Base-by-base conservation (phyloP, 1,140 invertebrate species). In the Drosophila auraria region DNA sequence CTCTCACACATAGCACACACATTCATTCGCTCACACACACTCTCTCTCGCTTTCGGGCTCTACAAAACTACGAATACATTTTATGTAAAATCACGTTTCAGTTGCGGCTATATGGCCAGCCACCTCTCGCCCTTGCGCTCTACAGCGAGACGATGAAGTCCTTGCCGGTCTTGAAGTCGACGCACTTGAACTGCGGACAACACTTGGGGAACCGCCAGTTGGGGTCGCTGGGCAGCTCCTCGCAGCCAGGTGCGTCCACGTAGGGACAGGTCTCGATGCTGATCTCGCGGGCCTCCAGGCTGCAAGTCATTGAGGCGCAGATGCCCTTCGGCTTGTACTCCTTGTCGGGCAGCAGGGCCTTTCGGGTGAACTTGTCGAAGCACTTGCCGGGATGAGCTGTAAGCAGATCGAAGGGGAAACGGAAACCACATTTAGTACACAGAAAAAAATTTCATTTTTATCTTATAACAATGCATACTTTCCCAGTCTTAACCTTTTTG, bases 251-350 rank as follows among this genome's bases (percentile, higher is more conserved):
- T 77, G 91, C 91, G 53, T 92, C 91, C 58, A 92, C 73, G 33
- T 89, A 86, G 63, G 91, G 91, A 78, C 91, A 92, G 54, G 91
- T 92, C 83, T 92, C 91, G 78, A 92, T 92, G 74, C 91, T 92
- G 65, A 92, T 92, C 60, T 90, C 82, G 58, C 79, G 86, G 40
- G 81, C 65, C 60, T 83, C 76, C 62, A 92, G 87, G 78, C 90
- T 89, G 83, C 91, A 92, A 69, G 87, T 92, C 87, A 92, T 91
- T n/a, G 84, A 77, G 30, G 91, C 91, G 40, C 91, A 92, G 65
- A 92, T 91, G 81, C 91, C 91, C 80, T 92, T 92, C 79, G 91
- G 91, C 74, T 79, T 92, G 83, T 92, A 92, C 51, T 92, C 91
- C 89, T 92, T 92, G 69, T 87, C 74, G 62, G 91, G 91, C 57